Evolutionary conservation across 2,797 vertebrate species (phyloP), one percentile per base, ranked within the genome.

Genomic region (Alauda arvensis): DNA sequence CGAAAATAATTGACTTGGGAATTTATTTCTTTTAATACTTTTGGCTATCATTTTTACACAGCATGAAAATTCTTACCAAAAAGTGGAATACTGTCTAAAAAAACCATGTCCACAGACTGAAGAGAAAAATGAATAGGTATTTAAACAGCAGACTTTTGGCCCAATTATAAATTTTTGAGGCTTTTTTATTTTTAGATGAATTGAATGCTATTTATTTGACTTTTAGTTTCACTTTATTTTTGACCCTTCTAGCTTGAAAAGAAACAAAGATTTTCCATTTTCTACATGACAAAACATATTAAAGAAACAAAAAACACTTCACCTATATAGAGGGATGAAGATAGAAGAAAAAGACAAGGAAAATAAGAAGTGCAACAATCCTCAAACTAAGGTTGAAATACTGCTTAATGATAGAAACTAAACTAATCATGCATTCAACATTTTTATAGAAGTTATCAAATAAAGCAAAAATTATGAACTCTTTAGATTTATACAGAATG

Each of bases 121-220:
- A 82, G 5, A 78, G 1, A n/a, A 55, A 63, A 52, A 43, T 6
- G 0, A 56, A 18, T 7, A 34, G 1, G 4, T 43, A 28, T 40
- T 48, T 8, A 4, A 31, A 67, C 85, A 24, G 1, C 9, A 23
- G 1, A 14, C 3, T 57, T 77, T 45, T 20, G 9, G 1, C 3
- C 5, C 9, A 12, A 49, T 57, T 61, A 40, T 34, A 46, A 19
- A 12, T 42, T 66, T 85, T 24, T 55, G 8, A 48, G 5, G 13
- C 9, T 62, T 79, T 83, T 56, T 2, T 42, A 15, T 4, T 65
- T 84, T 83, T 25, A 15, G 7, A 45, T 4, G 25, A 62, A 31
- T 10, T 37, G 0, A 5, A 37, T 56, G 1, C 2, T 21, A 3
- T 43, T 42, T 65, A 46, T 52, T 63, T 67, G 12, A 2, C 6